phyloP scores from a whole-genome alignment of 2,113 vertebrate species.

The Protobothrops mucrosquamatus region DNA sequence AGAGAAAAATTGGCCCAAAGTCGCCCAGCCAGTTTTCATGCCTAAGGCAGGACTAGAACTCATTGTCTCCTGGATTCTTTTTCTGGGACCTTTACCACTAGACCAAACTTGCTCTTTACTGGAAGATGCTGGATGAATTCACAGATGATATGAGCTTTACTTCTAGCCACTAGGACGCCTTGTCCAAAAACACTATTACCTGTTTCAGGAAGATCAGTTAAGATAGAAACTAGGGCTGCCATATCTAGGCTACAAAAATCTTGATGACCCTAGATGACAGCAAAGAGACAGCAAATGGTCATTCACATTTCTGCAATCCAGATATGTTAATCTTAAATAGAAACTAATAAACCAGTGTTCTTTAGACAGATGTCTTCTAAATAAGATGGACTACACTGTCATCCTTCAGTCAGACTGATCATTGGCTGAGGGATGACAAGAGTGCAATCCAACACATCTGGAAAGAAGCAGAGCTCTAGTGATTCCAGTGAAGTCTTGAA shows the following conservation, averaged over 20 bases:
- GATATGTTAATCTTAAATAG: background rate
- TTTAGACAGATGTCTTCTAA: background rate
- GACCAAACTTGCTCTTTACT: too few species aligned
- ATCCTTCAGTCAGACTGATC: background rate
- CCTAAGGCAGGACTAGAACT: too few species aligned
- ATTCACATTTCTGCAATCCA: background rate
- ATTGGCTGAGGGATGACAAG: background rate
- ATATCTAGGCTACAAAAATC: background rate
- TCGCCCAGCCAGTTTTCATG: too few species aligned
- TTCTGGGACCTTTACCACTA: too few species aligned
- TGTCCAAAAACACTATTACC: background rate
- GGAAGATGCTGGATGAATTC: background rate
- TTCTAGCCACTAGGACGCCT: background rate
- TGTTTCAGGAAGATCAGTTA: background rate
- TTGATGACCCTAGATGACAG: background rate
- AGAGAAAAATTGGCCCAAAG: too few species aligned
- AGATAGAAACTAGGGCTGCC: background rate
- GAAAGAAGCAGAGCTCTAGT: background rate
- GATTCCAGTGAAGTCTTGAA: background rate
- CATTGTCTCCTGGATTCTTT: too few species aligned
- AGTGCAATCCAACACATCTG: background rate
- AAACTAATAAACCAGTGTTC: background rate
- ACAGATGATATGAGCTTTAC: background rate
- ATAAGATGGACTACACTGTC: background rate
- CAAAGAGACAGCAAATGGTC: background rate